phyloP scores from a whole-genome alignment of 2,113 vertebrate species.

The Ictalurus furcatus region DNA sequence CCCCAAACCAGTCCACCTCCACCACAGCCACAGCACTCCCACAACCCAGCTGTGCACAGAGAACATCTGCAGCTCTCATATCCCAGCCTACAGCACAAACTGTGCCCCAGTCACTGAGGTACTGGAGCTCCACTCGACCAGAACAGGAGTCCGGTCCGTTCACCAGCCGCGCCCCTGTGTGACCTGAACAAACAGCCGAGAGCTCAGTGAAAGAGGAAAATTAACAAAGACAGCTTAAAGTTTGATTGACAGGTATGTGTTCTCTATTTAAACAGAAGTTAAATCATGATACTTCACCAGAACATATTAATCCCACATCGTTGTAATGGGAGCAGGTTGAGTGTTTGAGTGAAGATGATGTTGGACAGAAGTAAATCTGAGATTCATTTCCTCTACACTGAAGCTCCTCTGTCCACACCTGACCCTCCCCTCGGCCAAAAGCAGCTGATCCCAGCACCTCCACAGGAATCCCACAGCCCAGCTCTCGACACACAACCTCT shows the following conservation, averaged over 20 bases:
- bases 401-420: slow-evolving; percentile 44
- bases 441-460: not conserved
- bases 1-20: too few species aligned
- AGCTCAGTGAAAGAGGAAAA: not conserved
- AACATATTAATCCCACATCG: slow-evolving; percentile 41
- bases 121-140: slow-evolving; percentile 43
- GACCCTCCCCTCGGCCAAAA: slow-evolving; percentile 5
- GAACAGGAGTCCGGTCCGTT: slow-evolving; percentile 20
- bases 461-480: slow-evolving; percentile 2
- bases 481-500: not conserved
- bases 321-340: slow-evolving; percentile 20
- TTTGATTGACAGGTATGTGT: not conserved
- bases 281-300: slow-evolving; percentile 13
- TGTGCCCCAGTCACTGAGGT: slow-evolving; percentile 10
- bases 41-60: not conserved
- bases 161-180: not conserved
- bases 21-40: too few species aligned
- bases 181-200: slow-evolving; percentile 22
- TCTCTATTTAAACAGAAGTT: not conserved
- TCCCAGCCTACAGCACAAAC: slow-evolving; percentile 53
- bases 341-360: slow-evolving; percentile 2
- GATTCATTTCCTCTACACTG: slow-evolving; percentile 38
- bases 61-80: slow-evolving; percentile 8
- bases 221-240: not conserved
- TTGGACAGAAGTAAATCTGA: slow-evolving; percentile 12